Evolutionary conservation across 2,113 vertebrate species (phyloP).

Genomic region (Hydrolagus affinis): DNA sequence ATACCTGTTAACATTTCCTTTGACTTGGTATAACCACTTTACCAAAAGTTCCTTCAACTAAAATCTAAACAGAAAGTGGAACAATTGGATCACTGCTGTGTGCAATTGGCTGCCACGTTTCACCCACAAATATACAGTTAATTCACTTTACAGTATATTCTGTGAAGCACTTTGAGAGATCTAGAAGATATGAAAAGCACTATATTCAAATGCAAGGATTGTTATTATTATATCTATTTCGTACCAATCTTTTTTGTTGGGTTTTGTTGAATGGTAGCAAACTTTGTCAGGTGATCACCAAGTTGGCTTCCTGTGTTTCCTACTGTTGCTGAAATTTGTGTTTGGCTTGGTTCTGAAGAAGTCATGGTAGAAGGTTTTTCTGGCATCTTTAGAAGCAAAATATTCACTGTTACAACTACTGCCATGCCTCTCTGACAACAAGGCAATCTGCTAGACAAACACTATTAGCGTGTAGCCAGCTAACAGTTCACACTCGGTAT

Average conservation of each 20-base stretch:
- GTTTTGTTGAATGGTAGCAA: constrained; percentile 33
- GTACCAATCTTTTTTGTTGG: constrained; percentile 1
- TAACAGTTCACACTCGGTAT: no score
- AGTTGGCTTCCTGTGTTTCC: constrained; percentile 17
- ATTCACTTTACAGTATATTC: no score
- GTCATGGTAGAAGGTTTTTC: background rate
- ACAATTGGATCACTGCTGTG: background rate
- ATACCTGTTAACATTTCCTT: no score
- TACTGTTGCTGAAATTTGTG: constrained; percentile 1
- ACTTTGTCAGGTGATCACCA: constrained; percentile 19
- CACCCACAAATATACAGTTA: no score
- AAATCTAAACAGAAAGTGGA: background rate
- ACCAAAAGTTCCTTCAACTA: background rate
- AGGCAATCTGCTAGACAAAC: no score
- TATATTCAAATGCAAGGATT: no score
- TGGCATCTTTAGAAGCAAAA: constrained; percentile 1
- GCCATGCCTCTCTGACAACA: background rate
- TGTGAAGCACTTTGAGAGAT: no score
- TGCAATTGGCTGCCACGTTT: no score
- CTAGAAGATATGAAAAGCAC: no score
- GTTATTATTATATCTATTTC: no score
- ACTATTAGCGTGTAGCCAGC: no score
- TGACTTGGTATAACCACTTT: no score
- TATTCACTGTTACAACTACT: background rate
- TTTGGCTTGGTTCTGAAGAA: background rate